Evolutionary conservation across 2,888 invertebrate genomes (phyloP).

Genomic region (Ditula angustiorana): DNA sequence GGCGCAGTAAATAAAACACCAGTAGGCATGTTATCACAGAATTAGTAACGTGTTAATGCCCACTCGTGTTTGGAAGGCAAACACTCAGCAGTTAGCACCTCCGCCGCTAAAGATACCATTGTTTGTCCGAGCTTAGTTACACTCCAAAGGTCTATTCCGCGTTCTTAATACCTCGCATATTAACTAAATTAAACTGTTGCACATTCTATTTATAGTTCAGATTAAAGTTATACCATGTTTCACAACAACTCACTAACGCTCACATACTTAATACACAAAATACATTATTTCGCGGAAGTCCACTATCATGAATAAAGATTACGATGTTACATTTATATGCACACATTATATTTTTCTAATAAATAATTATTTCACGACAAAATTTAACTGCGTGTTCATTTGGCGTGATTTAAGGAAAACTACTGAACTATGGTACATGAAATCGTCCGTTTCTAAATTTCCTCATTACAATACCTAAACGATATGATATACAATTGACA

Average conservation of each 20-base stretch:
- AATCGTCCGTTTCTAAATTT: constrained; percentile 29
- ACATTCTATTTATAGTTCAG: constrained; percentile 6
- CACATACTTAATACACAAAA: constrained; percentile 14
- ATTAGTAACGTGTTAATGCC: constrained; percentile 46
- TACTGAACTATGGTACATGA: constrained; percentile 45
- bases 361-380: constrained; percentile 16
- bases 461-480: constrained; percentile 29
- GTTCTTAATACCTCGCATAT: neutral
- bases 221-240: constrained; percentile 2
- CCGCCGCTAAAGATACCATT: constrained; percentile 58
- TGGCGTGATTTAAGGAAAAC: constrained; percentile 58
- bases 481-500: constrained; percentile 13
- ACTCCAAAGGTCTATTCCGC: constrained; percentile 48
- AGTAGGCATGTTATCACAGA: constrained; percentile 33
- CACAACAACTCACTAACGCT: constrained; percentile 25
- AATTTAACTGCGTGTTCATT: constrained; percentile 45
- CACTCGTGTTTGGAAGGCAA: constrained; percentile 59
- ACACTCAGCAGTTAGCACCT: constrained; percentile 68
- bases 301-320: constrained; percentile 37
- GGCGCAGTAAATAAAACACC: constrained; percentile 19
- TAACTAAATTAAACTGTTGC: constrained; percentile 36
- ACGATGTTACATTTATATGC: constrained; percentile 27
- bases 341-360: constrained; percentile 24
- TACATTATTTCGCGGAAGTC: constrained; percentile 28
- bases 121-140: constrained; percentile 54